Evolutionary conservation across 2,113 vertebrate genomes (phyloP).

Genomic region (Nesoenas mayeri): DNA sequence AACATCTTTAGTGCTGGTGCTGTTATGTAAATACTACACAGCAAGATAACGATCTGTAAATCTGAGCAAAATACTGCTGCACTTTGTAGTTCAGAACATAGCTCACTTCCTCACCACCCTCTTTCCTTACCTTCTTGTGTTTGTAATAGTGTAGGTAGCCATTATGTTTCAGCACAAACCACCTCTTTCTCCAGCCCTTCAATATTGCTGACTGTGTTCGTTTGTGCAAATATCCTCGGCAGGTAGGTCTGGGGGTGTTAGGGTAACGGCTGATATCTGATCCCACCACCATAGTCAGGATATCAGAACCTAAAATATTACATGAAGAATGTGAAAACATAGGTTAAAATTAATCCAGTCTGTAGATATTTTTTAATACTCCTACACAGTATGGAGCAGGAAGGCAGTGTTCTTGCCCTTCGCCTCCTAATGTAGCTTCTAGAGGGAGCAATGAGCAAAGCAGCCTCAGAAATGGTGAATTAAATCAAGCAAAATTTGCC

Average conservation of each 20-base stretch:
- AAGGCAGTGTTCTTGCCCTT: background rate
- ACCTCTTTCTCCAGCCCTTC: conserved; percentile 94
- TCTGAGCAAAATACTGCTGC: background rate
- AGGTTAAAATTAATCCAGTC: background rate
- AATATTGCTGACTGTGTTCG: conserved; percentile 85
- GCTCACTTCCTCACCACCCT: background rate
- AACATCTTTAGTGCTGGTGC: background rate
- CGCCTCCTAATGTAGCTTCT: background rate
- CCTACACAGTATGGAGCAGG: background rate
- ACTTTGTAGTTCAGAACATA: background rate
- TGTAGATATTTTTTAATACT: background rate
- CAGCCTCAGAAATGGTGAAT: background rate
- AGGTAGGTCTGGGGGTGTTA: conserved; percentile 84
- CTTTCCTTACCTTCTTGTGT: conserved; percentile 83
- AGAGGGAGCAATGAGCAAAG: background rate
- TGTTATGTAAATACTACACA: background rate
- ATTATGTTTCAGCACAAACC: conserved; percentile 89
- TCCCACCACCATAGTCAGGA: conserved; percentile 84
- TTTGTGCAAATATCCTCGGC: conserved; percentile 89
- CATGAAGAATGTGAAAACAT: background rate
- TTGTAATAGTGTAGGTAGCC: conserved; percentile 88
- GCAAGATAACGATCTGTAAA: background rate
- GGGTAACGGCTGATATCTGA: conserved; percentile 88
- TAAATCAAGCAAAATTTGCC: background rate
- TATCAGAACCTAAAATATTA: conserved; percentile 80